These are phyloP conservation scores for Tapirus indicus DNA, from an alignment of 2,797 vertebrate species.

Conservation along the genomic window DNA sequence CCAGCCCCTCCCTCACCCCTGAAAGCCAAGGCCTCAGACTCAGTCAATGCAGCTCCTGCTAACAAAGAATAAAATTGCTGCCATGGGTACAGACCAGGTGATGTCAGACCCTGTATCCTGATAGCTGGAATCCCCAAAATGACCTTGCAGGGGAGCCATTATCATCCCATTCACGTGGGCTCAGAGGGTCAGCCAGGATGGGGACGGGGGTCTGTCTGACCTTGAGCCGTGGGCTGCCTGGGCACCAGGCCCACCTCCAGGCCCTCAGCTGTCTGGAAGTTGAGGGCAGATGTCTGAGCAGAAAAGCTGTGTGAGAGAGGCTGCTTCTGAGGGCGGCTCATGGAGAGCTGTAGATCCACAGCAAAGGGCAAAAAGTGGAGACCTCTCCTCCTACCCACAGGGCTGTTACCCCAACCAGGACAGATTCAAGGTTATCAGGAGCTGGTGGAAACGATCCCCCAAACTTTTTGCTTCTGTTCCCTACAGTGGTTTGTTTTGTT, in stretches of 20 bases:
- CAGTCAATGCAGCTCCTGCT: neutral
- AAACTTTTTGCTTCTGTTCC: neutral
- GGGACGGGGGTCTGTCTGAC: neutral
- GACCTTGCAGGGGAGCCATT: neutral
- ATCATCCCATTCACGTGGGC: neutral
- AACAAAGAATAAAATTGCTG: neutral
- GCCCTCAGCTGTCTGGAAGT: neutral
- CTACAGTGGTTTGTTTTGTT: neutral
- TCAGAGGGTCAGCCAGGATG: neutral
- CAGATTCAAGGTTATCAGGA: neutral
- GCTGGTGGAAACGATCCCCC: neutral
- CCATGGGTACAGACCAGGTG: accelerated
- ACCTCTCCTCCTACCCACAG: neutral
- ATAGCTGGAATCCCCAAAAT: neutral
- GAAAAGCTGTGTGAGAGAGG: neutral
- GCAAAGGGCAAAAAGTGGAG: neutral
- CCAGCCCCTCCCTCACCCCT: neutral
- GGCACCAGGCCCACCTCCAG: neutral
- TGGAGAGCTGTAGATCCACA: neutral
- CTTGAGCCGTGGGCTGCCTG: no score
- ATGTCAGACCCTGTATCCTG: neutral
- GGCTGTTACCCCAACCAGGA: neutral
- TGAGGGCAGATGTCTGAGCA: neutral
- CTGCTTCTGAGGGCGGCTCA: neutral
- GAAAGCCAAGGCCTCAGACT: neutral